Base-by-base conservation (phyloP, 2,797 vertebrate species). In the Harpagifer antarcticus region DNA sequence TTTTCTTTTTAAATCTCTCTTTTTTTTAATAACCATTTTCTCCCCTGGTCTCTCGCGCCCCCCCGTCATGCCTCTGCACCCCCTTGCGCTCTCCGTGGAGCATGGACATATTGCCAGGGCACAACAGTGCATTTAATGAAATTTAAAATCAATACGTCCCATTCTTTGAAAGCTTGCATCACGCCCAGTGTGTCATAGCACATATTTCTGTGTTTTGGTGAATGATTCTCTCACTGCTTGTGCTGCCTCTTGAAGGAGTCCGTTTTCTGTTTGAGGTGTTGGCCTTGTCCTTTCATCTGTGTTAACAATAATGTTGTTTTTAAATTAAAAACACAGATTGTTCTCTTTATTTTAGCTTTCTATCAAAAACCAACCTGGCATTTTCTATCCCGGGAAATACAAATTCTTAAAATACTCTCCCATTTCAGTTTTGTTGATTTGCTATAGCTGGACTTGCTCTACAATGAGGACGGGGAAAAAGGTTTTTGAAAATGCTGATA, bases 401-500 rank as follows among this genome's bases (percentile, higher is more conserved):
- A n/a, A 71, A 75, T 82, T 83, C 9, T 47, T n/a, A 58, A 73
- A 73, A 76, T 44, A 42, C 14, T 57, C 9, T 50, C 48, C 37
- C 8, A n/a, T 65, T 42, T 60, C 55, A 13, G 40, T 53, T 78
- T 72, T 64, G 58, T 19, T 76, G 27, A 53, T 76, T 76, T 79
- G 6, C 73, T 81, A 65, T 42, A 31, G 31, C 12, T 20, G 16
- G 33, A 5, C 40, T 68, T 76, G 50, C 9, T 27, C 16, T 53
- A 44, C 31, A 71, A 56, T 55, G 52, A 74, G 53, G 40, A 54
- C 17, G 16, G 10, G 42, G 12, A 6, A 47, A 52, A 59, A 33
- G 19, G 16, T 45, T 68, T 78, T 33, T 63, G 40, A 74, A 63
- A 69, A 62, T 40, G 20, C 43, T 56, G 52, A 62, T 52, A 47